A percentile compares a stretch with the other conserved stretches of the same genome.
phyloP scores from a whole-genome alignment of 2,888 invertebrate species.

The Dimorphilus gyrociliatus region DNA sequence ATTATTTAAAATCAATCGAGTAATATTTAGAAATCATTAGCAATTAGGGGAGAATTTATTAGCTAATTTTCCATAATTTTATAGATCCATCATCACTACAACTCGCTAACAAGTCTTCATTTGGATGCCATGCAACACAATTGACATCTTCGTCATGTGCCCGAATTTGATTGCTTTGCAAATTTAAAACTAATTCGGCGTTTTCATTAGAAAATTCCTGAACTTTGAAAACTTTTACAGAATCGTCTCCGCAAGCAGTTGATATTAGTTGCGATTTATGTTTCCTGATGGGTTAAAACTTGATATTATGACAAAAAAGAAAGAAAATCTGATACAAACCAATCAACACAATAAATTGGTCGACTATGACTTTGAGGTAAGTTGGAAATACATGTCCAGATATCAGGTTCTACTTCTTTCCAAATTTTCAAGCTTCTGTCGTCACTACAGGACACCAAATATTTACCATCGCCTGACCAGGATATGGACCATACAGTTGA shows the following conservation, averaged over 20 bases:
- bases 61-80: slow-evolving; percentile 62
- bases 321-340: no score
- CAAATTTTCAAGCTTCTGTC: slow-evolving; percentile 85
- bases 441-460: slow-evolving; percentile 77
- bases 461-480: slow-evolving; percentile 53
- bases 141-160: slow-evolving; percentile 86
- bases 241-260: slow-evolving; percentile 80
- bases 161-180: slow-evolving; percentile 47
- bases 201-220: slow-evolving; percentile 15
- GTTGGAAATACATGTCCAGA: no score
- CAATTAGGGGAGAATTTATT: no score
- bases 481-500: slow-evolving; percentile 90
- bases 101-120: slow-evolving; percentile 54
- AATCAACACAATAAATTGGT: no score
- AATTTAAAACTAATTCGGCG: slow-evolving; percentile 50
- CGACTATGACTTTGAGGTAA: no score
- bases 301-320: no score
- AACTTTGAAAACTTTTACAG: slow-evolving; percentile 71
- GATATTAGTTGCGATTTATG: slow-evolving; percentile 56
- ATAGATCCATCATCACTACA: slow-evolving; percentile 81
- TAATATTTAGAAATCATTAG: no score
- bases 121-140: slow-evolving; percentile 75
- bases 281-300: no score
- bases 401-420: no score
- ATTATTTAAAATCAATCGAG: no score